These are phyloP conservation scores for Podarcis siculus DNA, from an alignment of 2,797 vertebrate species.

Conservation along the genomic window DNA sequence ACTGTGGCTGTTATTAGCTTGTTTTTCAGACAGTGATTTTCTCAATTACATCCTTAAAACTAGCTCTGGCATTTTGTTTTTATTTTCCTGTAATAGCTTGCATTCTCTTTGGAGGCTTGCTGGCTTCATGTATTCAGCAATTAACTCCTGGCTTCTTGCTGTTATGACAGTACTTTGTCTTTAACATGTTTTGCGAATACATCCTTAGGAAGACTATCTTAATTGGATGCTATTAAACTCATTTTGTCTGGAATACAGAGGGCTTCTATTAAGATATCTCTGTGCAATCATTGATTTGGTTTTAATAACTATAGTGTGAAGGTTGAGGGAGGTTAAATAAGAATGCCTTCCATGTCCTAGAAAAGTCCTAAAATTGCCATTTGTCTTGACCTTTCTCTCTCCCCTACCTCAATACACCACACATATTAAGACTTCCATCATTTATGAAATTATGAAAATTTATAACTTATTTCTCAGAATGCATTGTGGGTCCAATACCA, in stretches of 20 bases:
- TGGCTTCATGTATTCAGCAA: constrained; percentile 32
- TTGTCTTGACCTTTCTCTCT: not conserved
- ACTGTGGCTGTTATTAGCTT: constrained; percentile 13
- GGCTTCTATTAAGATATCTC: not conserved
- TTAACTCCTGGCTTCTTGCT: constrained; percentile 37
- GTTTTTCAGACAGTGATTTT: constrained; percentile 24
- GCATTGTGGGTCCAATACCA: not conserved
- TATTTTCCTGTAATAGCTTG: constrained; percentile 27
- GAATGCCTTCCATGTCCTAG: not conserved
- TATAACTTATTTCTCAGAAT: not conserved
- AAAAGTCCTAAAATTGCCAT: not conserved
- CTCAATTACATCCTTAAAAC: constrained; percentile 34
- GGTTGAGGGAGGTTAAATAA: not conserved
- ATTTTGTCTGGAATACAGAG: constrained; percentile 11
- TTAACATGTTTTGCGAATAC: constrained; percentile 19
- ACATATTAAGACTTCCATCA: not conserved
- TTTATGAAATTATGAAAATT: not conserved
- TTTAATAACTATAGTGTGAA: not conserved
- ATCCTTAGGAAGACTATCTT: constrained; percentile 20
- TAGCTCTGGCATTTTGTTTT: constrained; percentile 11
- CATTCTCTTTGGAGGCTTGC: constrained; percentile 17
- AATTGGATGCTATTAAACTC: constrained; percentile 25
- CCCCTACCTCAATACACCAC: not conserved
- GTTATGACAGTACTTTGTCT: constrained; percentile 34
- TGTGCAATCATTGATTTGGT: constrained; percentile 4